Evolutionary conservation across 2,888 invertebrate genomes (phyloP), one percentile per base, ranked within the genome.

Genomic region (Lochmaea capreae): DNA sequence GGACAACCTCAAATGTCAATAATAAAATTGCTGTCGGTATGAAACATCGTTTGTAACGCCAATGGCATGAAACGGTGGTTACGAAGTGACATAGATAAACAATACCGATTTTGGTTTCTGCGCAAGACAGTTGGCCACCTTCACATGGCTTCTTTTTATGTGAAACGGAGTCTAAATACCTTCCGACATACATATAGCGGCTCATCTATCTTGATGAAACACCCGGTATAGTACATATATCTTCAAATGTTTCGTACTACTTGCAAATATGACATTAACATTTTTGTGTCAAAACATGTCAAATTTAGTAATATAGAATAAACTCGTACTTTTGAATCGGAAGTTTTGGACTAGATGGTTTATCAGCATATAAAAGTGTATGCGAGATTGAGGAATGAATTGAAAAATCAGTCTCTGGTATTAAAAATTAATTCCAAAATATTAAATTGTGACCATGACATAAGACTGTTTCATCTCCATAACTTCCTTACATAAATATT

Each of bases 321-420:
- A 54, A 54, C 18, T 16, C 16, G 0, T 16, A 9, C 10, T 5
- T 16, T 16, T 54, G 18, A 54, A 54, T 42, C 59, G 46, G 46
- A 10, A 71, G 18, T 6, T 18, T 54, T 54, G 54, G 10, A 42
- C 66, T 73, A 79, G 74, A 88, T 88, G 87, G 86, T 87, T 26
- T 85, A 84, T 76, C 87, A 87, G 78, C 79, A 85, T 22, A 88
- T 88, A 72, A 87, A 87, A 83, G 87, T 88, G 6, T 88, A 84
- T 75, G 87, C 87, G 3, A 84, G 88, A 74, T 67, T 88, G n/a
- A 88, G 86, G 78, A 80, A 78, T 16, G 83, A 83, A 77, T 63
- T 22, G 42, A 69, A 69, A 14, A 54, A 65, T 14, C 54, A 54
- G 16, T 65, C 46, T 43, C 9, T n/a, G 65, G 71, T 71, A 65